Percentiles rank a stretch among this genome's conserved stretches.
phyloP scores from a whole-genome alignment of 2,888 invertebrate species.

The Ommatoiulus sabulosus region DNA sequence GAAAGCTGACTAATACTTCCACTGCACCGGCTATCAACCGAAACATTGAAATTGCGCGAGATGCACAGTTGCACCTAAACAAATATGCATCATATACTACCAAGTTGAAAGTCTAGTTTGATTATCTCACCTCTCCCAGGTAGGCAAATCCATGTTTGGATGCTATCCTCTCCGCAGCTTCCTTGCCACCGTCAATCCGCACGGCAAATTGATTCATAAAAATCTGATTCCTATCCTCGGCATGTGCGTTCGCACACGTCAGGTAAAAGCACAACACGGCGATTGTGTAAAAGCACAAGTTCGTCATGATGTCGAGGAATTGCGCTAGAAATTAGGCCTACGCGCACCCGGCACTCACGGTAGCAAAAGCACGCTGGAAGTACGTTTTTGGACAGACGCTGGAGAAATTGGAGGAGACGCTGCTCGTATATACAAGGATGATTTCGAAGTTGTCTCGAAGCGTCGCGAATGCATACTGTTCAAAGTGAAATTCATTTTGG shows the following conservation, averaged over 20 bases:
- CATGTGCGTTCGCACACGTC: not conserved
- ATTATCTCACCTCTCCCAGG: slow-evolving; percentile 56
- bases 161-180: slow-evolving; percentile 49
- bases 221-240: slow-evolving; percentile 51
- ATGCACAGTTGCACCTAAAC: not conserved
- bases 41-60: not conserved
- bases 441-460: not conserved
- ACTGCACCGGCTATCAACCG: not conserved
- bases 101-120: not conserved
- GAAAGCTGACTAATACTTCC: slow-evolving; percentile 25
- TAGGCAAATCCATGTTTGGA: slow-evolving; percentile 50
- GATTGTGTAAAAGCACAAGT: slow-evolving; percentile 1
- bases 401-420: not conserved
- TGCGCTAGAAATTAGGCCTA: not conserved
- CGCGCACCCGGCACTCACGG: not conserved
- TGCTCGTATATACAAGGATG: not conserved
- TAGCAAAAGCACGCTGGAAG: not conserved
- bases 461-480: slow-evolving; percentile 18
- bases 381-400: not conserved
- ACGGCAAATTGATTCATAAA: slow-evolving; percentile 57
- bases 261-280: not conserved
- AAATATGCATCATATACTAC: not conserved
- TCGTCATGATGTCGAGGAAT: slow-evolving; percentile 2
- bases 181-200: slow-evolving; percentile 34
- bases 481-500: not conserved